Base-by-base conservation (phyloP, 2,797 vertebrate species). In the Xerus rutilus region DNA sequence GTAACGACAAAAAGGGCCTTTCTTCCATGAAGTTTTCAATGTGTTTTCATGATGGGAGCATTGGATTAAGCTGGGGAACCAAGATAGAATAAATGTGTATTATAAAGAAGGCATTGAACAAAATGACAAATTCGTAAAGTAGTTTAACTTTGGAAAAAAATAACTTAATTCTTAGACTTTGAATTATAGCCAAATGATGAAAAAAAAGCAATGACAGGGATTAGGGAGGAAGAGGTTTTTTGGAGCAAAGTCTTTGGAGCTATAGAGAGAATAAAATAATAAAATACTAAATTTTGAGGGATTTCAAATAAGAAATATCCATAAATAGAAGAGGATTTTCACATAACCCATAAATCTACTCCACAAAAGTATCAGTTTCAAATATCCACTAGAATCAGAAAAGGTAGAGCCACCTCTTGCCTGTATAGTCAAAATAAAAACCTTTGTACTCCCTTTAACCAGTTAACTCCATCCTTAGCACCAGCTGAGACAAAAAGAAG, bases 51-150 rank as follows among this genome's bases (percentile, higher is more conserved):
- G 13, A 82, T 14, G 25, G 14, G 35, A 93, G 21, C 28, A 28
- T 67, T 30, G 35, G 28, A 87, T 65, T 90, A 70, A 92, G 43
- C 9, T 89, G 28, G 62, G 25, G 8, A 25, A 95, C 32, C 3
- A 7, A 95, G 59, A 23, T 47, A 43, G 67, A 79, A 76, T 20
- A 72, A 76, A 84, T 54, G n/a, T 87, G 54, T 21, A 72, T 65
- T 79, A 9, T 62, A 87, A 79, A 81, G 15, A n/a, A 89, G 67
- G 54, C 64, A 57, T 52, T 86, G 67, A 57, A 32, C 57, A 87
- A 87, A 91, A 91, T 45, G 45, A 6, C 54, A 93, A 87, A 83
- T 84, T 89, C 64, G 86, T 21, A 86, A 70, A 70, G 69, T n/a
- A 78, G 20, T 35, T 88, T 57, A 47, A 89, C 32, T 39, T 45